Percentiles rank a stretch among this genome's conserved stretches.
phyloP scores from a whole-genome alignment of 2,113 vertebrate species.

The Sardina pilchardus region DNA sequence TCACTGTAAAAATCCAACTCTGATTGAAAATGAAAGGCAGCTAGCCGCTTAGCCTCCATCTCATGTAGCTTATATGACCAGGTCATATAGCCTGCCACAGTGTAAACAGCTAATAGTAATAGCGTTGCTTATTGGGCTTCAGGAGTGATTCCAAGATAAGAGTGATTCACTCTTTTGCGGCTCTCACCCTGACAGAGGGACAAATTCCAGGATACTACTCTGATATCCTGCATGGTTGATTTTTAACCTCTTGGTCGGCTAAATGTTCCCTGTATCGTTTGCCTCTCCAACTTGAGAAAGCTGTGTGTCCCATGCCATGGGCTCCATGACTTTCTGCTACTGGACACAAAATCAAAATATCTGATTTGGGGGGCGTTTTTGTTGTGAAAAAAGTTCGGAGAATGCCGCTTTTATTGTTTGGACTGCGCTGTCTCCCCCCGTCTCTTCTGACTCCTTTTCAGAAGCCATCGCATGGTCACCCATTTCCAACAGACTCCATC shows the following conservation, averaged over 20 bases:
- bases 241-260: not conserved
- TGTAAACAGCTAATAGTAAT: not conserved
- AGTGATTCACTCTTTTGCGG: not conserved
- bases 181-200: not conserved
- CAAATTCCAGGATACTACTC: not conserved
- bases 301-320: not conserved
- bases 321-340: not conserved
- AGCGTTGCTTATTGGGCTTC: not conserved
- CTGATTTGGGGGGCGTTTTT: not conserved
- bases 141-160: not conserved
- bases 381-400: not conserved
- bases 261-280: not conserved
- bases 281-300: not conserved
- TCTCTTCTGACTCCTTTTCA: not conserved
- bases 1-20: too few species aligned
- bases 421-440: not conserved
- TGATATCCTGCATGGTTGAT: not conserved
- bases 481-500: not conserved
- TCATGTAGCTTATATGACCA: too few species aligned
- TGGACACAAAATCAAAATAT: not conserved
- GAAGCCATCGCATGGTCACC: conserved; percentile 2
- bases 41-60: too few species aligned
- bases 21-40: too few species aligned
- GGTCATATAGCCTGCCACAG: too few species aligned
- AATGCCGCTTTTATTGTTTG: not conserved